Evolutionary conservation across 1,140 invertebrate species (phyloP), one percentile per base, ranked within the genome.

Genomic region (Alviniconcha marisindica): DNA sequence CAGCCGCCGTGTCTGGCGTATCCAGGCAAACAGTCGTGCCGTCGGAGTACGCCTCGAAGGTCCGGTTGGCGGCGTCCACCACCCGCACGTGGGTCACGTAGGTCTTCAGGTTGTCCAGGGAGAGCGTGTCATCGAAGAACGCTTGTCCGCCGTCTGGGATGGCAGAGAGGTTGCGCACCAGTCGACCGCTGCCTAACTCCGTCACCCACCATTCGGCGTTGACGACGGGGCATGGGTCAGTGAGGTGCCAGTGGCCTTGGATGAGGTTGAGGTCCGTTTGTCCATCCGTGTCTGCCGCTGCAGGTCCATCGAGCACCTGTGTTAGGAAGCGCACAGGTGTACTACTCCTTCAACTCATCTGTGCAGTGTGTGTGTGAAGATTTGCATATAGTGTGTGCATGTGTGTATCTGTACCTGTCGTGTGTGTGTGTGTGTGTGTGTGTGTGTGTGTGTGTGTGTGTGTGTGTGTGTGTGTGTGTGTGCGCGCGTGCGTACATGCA

Each of bases 1-100:
- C 84, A 15, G n/a, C 28, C 12, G 83, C 87, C 18, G 83, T 83
- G 33, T 66, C 24, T 48, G 87, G 87, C 1, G 86, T 83, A 31
- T 88, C 76, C 12, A 88, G 85, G 36, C 51, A 63, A 24, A 88
- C 82, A n/a, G 84, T 82, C 36, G 87, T 79, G 21, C 87, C 87
- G 78, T 88, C 84, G 14, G 87, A 87, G 1, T 38, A 51, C 36
- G 77, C 82, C n/a, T 48, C 66, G 38, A 69, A 66, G 0, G 84
- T 88, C 31, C 87, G 28, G 74, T 88, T 87, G 12, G 85, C 21
- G 2, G 86, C 84, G 76, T 88, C 87, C 2, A 63, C 79, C 10
- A 84, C 60, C 74, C 77, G 44, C 18, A 88, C 82, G 10, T 79
- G 83, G 38, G 60, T 84, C 5, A 85, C 77, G 73, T 88, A 88